Percentiles rank a stretch among this genome's conserved stretches.
Conservation (phyloP, 2,113 vertebrate genomes). For the Cynocephalus volans region DNA sequence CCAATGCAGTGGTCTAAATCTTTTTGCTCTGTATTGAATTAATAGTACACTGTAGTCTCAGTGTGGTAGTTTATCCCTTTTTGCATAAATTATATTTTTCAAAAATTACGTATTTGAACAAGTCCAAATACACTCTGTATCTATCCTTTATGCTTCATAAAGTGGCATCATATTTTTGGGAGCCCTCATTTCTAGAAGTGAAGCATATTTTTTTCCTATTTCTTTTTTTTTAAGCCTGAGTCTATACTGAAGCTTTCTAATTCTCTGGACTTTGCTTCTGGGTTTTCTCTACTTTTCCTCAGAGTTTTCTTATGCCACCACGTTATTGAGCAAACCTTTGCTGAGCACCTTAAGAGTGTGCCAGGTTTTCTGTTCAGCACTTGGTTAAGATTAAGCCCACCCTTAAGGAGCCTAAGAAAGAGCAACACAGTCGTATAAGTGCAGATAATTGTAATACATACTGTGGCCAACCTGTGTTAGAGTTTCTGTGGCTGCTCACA, state of each 20-base stretch:
- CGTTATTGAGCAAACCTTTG: background rate
- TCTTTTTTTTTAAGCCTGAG: background rate
- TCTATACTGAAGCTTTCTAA: background rate
- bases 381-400: background rate
- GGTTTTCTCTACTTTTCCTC: background rate
- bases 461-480: background rate
- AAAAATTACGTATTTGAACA: background rate
- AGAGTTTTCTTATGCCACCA: background rate
- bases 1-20: background rate
- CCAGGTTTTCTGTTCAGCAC: background rate
- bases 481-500: background rate
- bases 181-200: background rate
- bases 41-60: background rate
- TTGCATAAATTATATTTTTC: background rate
- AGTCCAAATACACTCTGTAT: background rate
- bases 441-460: background rate
- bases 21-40: background rate
- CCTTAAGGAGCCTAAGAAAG: background rate
- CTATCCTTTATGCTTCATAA: background rate
- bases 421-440: background rate
- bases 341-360: background rate
- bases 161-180: background rate
- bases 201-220: background rate
- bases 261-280: background rate
- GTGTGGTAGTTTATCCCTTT: background rate